Evolutionary conservation across 2,113 vertebrate species (phyloP).

Genomic region (Pterocles orientalis): DNA sequence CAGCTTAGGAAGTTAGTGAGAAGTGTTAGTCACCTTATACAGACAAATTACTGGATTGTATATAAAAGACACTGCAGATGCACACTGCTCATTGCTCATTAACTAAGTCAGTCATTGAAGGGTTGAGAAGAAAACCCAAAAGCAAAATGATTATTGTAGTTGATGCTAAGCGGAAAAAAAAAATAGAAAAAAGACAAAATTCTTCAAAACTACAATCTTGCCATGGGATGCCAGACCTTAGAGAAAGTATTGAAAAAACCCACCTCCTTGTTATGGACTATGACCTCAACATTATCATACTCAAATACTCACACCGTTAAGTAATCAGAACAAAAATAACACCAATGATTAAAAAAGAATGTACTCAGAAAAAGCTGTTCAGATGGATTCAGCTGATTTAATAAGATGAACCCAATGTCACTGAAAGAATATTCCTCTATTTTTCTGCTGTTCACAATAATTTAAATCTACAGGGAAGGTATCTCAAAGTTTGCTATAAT

Average conservation of each 20-base stretch:
- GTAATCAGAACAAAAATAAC: background rate
- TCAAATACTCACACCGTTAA: background rate
- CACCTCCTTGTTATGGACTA: background rate
- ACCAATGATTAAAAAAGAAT: background rate
- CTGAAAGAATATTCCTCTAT: background rate
- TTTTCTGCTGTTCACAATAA: background rate
- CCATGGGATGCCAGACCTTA: background rate
- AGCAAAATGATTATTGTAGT: background rate
- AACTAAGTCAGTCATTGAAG: background rate
- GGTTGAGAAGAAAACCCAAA: background rate
- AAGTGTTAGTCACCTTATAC: background rate
- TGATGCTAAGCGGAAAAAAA: background rate
- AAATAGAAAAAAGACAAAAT: fast-evolving
- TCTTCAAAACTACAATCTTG: background rate
- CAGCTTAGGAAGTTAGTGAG: background rate
- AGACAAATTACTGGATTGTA: background rate
- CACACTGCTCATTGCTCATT: background rate
- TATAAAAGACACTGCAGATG: background rate
- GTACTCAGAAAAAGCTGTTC: background rate
- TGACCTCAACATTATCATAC: background rate
- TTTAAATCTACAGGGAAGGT: background rate
- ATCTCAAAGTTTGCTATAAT: background rate
- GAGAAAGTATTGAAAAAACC: background rate
- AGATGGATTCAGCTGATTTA: background rate
- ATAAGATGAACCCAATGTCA: background rate